phyloP scores from a whole-genome alignment of 2,797 vertebrate species.

The Poeciliopsis turneri region DNA sequence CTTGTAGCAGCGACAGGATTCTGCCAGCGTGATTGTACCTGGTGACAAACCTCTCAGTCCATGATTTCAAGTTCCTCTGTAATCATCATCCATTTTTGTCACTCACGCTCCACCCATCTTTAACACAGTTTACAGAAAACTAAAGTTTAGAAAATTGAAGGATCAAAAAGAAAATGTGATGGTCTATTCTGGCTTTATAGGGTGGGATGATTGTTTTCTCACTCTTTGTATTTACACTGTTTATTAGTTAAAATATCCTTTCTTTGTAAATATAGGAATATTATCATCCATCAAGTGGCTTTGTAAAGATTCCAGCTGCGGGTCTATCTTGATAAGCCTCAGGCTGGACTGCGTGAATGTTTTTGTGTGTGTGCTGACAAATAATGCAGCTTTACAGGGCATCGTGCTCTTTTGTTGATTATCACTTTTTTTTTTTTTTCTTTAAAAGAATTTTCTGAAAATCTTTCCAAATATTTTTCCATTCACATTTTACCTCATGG shows the following conservation, averaged over 20 bases:
- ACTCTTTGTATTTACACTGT: slow-evolving; percentile 33
- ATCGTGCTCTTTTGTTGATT: slow-evolving; percentile 45
- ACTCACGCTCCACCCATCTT: slow-evolving; percentile 24
- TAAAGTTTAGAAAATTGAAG: slow-evolving; percentile 48
- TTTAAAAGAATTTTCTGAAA: slow-evolving; percentile 18
- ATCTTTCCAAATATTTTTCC: slow-evolving; percentile 43
- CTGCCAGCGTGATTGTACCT: slow-evolving; percentile 11
- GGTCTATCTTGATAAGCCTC: slow-evolving; percentile 23
- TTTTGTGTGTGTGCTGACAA: slow-evolving; percentile 8
- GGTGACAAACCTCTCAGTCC: slow-evolving; percentile 5
- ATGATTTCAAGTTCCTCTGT: slow-evolving; percentile 24
- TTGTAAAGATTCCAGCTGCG: slow-evolving; percentile 41
- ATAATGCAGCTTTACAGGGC: slow-evolving; percentile 29
- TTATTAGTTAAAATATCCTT: slow-evolving; percentile 39
- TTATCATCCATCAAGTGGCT: slow-evolving; percentile 58
- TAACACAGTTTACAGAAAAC: slow-evolving; percentile 11
- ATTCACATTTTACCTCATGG: slow-evolving; percentile 76
- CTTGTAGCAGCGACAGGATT: slow-evolving; percentile 57
- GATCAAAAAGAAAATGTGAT: slow-evolving; percentile 48
- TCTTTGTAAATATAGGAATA: slow-evolving; percentile 66
- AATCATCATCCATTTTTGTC: slow-evolving; percentile 17
- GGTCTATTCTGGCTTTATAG: slow-evolving; percentile 46
- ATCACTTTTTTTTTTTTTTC: slow-evolving; percentile 26
- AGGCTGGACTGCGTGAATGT: slow-evolving; percentile 17
- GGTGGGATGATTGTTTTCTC: slow-evolving; percentile 23